Conservation (phyloP, 2,888 invertebrate species). For the Alviniconcha strummeri region DNA sequence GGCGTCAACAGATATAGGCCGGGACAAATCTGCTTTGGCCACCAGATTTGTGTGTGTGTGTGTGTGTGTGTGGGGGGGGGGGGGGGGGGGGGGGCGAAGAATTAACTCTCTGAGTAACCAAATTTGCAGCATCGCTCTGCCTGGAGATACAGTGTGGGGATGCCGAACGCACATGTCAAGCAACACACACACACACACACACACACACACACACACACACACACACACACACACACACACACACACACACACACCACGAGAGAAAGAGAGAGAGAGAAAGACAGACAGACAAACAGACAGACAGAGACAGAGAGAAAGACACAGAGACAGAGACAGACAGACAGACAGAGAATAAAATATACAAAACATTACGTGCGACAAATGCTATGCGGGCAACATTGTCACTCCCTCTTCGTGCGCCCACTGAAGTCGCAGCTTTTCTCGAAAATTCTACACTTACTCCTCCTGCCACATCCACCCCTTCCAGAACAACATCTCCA, state of each 20-base stretch:
- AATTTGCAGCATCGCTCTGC: no score
- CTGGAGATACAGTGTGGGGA: background rate
- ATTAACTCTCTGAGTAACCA: background rate
- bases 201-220: background rate
- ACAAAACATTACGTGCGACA: no score
- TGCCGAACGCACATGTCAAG: background rate
- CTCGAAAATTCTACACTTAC: no score
- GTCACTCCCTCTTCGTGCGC: no score
- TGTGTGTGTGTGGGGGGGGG: background rate
- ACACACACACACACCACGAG: background rate
- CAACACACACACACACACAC: background rate
- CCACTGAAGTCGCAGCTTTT: no score
- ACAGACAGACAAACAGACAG: conserved; percentile 18
- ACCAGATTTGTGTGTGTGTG: background rate
- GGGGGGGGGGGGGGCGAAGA: background rate
- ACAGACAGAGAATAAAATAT: no score
- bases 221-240: background rate
- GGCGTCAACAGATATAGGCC: background rate
- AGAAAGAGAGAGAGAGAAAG: conserved; percentile 7
- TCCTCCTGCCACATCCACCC: no score
- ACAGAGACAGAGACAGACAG: background rate
- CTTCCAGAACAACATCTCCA: no score
- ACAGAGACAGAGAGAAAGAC: background rate
- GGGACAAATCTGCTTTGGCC: background rate
- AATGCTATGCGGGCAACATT: no score